Base-by-base conservation (phyloP, 2,797 vertebrate genomes). In the Novumbra hubbsi region DNA sequence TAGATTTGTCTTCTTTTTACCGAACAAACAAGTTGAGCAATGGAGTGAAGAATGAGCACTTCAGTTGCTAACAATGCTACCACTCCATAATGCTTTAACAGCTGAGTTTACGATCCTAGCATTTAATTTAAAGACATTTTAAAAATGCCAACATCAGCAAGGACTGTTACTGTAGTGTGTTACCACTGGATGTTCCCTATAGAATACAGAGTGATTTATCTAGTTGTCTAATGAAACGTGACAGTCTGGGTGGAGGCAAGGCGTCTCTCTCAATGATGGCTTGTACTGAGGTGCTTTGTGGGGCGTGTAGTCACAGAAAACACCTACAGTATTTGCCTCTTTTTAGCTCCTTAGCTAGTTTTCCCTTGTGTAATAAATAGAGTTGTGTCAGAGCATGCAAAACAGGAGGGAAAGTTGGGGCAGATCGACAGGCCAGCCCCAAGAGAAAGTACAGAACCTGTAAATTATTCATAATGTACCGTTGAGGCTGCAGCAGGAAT, bases 71-170 rank as follows among this genome's bases (percentile, higher is more conserved):
- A 78, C 73, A 62, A 79, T 64, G 69, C 32, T 60, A 64, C 74
- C 66, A 74, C 76, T 80, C 71, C 57, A 72, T 73, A 73, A 76
- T 70, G 9, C 16, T 74, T 68, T 81, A 71, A 0, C 72, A 68
- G 32, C 76, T 78, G 81, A 85, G 78, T 64, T 86, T 73, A 71
- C 75, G 79, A 87, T 83, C 74, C 41, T 27, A 80, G 78, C 78
- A 68, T 88, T 90, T 87, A 75, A 90, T 90, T 88, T 82, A 74
- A 4, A 55, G 70, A 24, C 68, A 71, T 80, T 73, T 80, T 77
- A 81, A 75, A 52, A 78, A 48, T 41, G 71, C 77, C 81, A 84
- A 83, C 85, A 83, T 82, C 83, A 84, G 78, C 75, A 55, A 5
- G 28, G 30, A 75, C 74, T 69, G 41, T 52, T 30, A 77, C 77